phyloP scores from a whole-genome alignment of 2,797 vertebrate genomes.

The Sebastes taczanowskii region DNA sequence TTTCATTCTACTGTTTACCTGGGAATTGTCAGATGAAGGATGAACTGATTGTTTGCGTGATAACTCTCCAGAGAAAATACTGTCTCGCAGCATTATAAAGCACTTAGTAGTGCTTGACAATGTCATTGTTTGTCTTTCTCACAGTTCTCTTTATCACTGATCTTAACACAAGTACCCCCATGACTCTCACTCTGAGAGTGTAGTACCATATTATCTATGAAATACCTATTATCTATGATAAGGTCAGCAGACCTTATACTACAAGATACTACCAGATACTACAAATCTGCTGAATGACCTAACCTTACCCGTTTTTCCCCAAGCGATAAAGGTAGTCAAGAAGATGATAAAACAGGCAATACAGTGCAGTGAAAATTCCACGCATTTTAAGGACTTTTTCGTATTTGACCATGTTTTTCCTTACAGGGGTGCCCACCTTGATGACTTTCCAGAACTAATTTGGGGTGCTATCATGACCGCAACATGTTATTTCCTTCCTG shows the following conservation, averaged over 20 bases:
- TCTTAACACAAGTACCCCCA: constrained; percentile 8
- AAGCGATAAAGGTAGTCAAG: neutral
- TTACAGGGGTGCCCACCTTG: neutral
- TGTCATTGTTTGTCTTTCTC: neutral
- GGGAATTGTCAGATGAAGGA: neutral
- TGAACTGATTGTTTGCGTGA: fast-evolving
- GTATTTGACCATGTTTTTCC: neutral
- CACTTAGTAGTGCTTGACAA: neutral
- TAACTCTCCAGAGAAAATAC: neutral
- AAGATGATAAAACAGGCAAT: neutral
- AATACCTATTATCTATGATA: neutral
- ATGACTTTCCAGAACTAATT: neutral
- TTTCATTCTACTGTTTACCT: neutral
- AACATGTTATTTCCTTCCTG: neutral
- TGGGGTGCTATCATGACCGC: neutral
- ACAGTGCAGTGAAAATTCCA: neutral
- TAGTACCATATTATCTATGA: neutral
- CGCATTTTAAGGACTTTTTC: neutral
- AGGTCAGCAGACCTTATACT: no score
- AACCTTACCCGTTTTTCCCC: neutral
- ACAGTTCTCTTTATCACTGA: neutral
- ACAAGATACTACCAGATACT: no score
- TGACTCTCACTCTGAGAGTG: neutral
- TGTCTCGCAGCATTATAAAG: neutral
- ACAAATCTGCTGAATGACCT: neutral